Conservation (phyloP, 2,113 vertebrate genomes). For the Scatophagus argus region DNA sequence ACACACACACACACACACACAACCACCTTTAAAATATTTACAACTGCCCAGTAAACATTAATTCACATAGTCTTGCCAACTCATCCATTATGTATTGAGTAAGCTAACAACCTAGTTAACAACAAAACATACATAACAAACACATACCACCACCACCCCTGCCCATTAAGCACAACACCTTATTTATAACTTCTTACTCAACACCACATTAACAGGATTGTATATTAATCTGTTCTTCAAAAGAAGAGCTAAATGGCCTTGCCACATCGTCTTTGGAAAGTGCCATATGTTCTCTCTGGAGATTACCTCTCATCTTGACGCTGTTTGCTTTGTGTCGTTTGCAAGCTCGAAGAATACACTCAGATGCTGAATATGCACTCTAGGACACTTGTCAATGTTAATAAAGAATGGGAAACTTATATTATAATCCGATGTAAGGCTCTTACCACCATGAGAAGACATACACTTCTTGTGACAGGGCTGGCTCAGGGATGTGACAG, state of each 20-base stretch:
- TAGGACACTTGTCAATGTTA: constrained; percentile 21
- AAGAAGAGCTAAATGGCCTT: not conserved
- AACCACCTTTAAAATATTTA: constrained; percentile 68
- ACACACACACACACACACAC: not conserved
- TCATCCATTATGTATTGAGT: constrained; percentile 55
- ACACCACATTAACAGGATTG: not conserved
- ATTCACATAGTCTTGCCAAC: constrained; percentile 38
- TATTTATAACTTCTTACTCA: not conserved
- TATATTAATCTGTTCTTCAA: not conserved
- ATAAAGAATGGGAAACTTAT: constrained; percentile 50
- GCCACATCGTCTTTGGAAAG: not conserved
- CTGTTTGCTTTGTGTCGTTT: not conserved
- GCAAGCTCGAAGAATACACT: constrained; percentile 16
- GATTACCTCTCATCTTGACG: not conserved
- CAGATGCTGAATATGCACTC: not conserved
- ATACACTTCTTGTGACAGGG: constrained; percentile 52
- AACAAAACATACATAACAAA: constrained; percentile 2
- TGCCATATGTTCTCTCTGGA: constrained; percentile 1
- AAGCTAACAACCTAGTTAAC: constrained; percentile 4
- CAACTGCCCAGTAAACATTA: constrained; percentile 52
- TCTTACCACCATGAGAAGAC: constrained; percentile 41
- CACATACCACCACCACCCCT: too few species aligned
- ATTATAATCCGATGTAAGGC: not conserved
- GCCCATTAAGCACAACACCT: not conserved
- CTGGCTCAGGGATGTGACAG: constrained; percentile 59